Conservation (phyloP, 2,888 invertebrate species). For the Torymus texanus region DNA sequence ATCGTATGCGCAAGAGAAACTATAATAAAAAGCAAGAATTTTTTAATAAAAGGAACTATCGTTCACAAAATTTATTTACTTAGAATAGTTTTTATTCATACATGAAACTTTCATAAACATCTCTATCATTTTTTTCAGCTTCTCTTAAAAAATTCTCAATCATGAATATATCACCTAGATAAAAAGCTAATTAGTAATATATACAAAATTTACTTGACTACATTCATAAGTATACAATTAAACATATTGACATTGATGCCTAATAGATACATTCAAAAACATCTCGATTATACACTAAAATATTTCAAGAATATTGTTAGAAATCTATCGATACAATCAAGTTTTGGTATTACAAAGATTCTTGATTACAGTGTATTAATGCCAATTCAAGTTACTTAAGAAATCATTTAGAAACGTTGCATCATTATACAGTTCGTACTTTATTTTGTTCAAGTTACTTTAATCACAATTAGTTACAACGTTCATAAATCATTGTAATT, state of each 20-base stretch:
- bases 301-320: too few species aligned
- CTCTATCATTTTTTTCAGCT: slow-evolving; percentile 15
- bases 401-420: too few species aligned
- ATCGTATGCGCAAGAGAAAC: slow-evolving; percentile 48
- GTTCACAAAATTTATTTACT: slow-evolving; percentile 46
- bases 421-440: too few species aligned
- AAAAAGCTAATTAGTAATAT: slow-evolving; percentile 35
- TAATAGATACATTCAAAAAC: slow-evolving; percentile 11
- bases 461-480: not conserved
- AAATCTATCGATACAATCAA: too few species aligned
- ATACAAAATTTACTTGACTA: slow-evolving; percentile 35
- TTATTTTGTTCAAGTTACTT: too few species aligned
- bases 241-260: slow-evolving; percentile 2
- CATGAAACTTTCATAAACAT: slow-evolving; percentile 34
- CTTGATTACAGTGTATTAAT: too few species aligned
- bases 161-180: slow-evolving; percentile 7
- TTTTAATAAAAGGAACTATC: slow-evolving; percentile 54
- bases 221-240: slow-evolving; percentile 14
- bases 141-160: slow-evolving; percentile 15
- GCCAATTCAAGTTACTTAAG: too few species aligned
- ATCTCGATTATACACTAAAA: not conserved
- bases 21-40: slow-evolving; percentile 52
- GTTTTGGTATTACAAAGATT: too few species aligned
- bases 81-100: slow-evolving; percentile 44
- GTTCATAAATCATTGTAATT: not conserved